Evolutionary conservation across 2,797 vertebrate species (phyloP), one percentile per base, ranked within the genome.

Genomic region (Alfaro cultratus): DNA sequence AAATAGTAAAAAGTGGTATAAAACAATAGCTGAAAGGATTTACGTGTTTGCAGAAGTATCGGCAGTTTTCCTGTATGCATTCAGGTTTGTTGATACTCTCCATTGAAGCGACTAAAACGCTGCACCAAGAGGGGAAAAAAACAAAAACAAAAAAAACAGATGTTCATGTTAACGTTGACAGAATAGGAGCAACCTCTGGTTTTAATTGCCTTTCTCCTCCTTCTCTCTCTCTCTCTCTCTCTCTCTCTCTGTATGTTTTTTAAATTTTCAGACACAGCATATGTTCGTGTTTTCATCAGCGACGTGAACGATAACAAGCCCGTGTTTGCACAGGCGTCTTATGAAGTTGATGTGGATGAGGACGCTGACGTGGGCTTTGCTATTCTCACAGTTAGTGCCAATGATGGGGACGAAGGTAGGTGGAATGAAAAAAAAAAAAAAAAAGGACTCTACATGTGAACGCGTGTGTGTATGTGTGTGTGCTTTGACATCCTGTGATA

Each of bases 251-350:
- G n/a, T 62, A 16, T 34, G 13, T 67, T 23, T 70, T 41, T 70
- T 7, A 43, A 26, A 43, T 70, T 92, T 86, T 78, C 93, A 97
- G 97, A 97, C 94, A 97, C 96, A 0, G 97, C 96, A 31, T 97
- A 97, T 4, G 96, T 97, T 87, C 95, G 93, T 0, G 60, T 98
- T 86, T 97, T 97, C 83, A 95, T 98, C 95, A 97, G 95, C 0
- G 97, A 98, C 5, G 95, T 97, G 87, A 98, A 97, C 67, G 97
- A 98, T 92, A 98, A 98, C 96, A 97, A 96, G 93, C 97, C 97
- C 0, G 83, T 94, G 26, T 99, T 97, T 78, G 91, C 95, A 23
- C 96, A 95, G 83, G 86, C 90, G 0, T 89, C 95, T 68, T 98
- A 97, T 77, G 96, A 97, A 91, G 96, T 96, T 0, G 96, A 93